Base-by-base conservation (phyloP, 2,888 invertebrate species). In the Cheilosia vulpina region DNA sequence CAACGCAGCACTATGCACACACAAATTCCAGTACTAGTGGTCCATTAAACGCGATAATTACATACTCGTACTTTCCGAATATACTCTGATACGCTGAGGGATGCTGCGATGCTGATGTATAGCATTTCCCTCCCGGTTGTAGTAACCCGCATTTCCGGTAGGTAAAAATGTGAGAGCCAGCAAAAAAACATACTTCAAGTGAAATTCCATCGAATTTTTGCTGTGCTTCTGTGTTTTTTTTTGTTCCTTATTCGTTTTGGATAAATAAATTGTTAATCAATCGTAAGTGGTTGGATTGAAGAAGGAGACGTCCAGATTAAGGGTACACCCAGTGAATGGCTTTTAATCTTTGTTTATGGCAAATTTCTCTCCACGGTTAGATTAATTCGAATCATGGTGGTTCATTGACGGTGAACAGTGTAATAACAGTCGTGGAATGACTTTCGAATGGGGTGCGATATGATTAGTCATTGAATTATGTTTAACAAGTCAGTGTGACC, bases 261-360 rank as follows among this genome's bases (percentile, higher is more conserved):
- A 24, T 75, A 77, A 80, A 76, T 85, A 85, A 85, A 85, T 85
- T 76, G 85, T 85, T 85, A 85, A 85, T 81, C 81, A 85, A 85
- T 85, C 62, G 76, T 85, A 72, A 81, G 85, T 81, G 85, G 76
- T 55, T 75, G 38, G 34, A 63, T 72, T 27, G 43, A 52, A 27
- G 15, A 68, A 55, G 19, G 31, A 55, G 34, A 71, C 13, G 45
- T 24, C 66, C 53, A 17, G 53, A 47, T 75, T 84, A 71, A 75
- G 75, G 60, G 79, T 79, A 84, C 58, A 52, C 38, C 52, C 58
- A 57, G 57, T 34, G 63, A 75, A 75, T 58, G 75, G 71, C 66
- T 80, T 66, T 57, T 63, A 79, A 73, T 78, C 62, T 66, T 69
- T 79, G 80, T 80, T 75, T 84, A 68, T 83, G 17, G 69, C 71